Conservation (phyloP, 2,888 invertebrate species). For the Bellardia pandia region DNA sequence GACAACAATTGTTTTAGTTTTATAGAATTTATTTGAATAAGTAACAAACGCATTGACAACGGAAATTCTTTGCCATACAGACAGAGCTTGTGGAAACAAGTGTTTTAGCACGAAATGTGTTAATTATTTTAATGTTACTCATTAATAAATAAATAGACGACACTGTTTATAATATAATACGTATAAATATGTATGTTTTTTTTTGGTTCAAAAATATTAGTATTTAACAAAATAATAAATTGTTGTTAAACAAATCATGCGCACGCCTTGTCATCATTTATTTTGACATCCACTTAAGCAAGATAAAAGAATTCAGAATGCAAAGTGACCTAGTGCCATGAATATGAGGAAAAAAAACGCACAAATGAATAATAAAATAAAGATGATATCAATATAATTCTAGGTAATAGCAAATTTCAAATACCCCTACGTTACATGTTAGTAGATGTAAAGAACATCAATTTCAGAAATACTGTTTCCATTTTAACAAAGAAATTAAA, state of each 20-base stretch:
- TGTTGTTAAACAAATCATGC: conserved; percentile 31
- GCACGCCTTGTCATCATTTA: conserved; percentile 38
- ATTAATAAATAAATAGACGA: conserved; percentile 11
- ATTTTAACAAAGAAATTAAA: no score
- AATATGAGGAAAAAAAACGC: background rate
- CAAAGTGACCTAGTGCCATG: conserved; percentile 9
- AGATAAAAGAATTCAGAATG: background rate
- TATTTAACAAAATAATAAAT: conserved; percentile 18
- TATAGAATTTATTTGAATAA: background rate
- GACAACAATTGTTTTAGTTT: conserved; percentile 3
- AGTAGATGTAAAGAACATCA: background rate
- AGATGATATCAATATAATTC: background rate
- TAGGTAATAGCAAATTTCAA: background rate
- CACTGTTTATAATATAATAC: background rate
- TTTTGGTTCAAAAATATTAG: background rate
- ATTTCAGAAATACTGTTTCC: no score
- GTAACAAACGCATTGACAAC: conserved; percentile 11
- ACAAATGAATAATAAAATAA: background rate
- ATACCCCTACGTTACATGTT: background rate
- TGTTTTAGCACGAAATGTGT: conserved; percentile 36
- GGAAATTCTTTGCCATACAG: conserved; percentile 15
- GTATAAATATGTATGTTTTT: background rate
- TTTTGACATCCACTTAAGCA: conserved; percentile 27
- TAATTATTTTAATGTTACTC: conserved; percentile 35
- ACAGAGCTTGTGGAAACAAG: conserved; percentile 7